Evolutionary conservation across 2,113 vertebrate species (phyloP), one percentile per base, ranked within the genome.

Genomic region (Lepisosteus oculatus): DNA sequence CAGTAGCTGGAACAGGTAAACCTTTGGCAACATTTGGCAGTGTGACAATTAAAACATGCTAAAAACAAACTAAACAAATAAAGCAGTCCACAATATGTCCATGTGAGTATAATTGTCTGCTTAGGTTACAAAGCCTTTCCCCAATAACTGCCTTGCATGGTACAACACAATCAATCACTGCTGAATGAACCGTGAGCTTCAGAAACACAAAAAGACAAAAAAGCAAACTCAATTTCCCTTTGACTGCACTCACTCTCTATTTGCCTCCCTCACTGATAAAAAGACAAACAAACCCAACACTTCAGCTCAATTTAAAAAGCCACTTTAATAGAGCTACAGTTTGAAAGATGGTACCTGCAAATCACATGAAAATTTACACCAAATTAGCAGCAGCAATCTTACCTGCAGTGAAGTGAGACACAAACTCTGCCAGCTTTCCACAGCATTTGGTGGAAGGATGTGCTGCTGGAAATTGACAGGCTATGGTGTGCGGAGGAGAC

Each of bases 401-500:
- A 63, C 45, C 0, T 0, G 67, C 12, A 17, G 43, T 3, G 57
- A 71, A 61, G 14, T 43, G 59, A 74, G 67, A 62, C 72, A 67
- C 13, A 0, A 0, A 3, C 72, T 3, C 76, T 69, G 51, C 69
- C 29, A 43, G 68, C 69, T n/a, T 79, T 65, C 71, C 2, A 0
- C 68, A 70, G 70, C 83, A 12, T 14, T 73, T 71, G 78, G 72
- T 64, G 65, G 2, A 0, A 67, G 72, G 67, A 45, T 11, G 79
- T 78, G 77, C 80, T 7, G 54, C 85, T 70, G 68, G 77, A 6
- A 29, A 81, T 64, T 85, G 85, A 83, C 84, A 90, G 29, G 83
- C 76, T 70, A 87, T 78, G 67, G 86, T 71, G 82, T 85, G 79
- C 82, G 80, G 82, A 67, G 75, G 45, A 76, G 77, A 75, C 88